Percentiles rank a stretch among this genome's conserved stretches.
phyloP scores from a whole-genome alignment of 1,140 invertebrate genomes.

The Pentalonia nigronervosa region DNA sequence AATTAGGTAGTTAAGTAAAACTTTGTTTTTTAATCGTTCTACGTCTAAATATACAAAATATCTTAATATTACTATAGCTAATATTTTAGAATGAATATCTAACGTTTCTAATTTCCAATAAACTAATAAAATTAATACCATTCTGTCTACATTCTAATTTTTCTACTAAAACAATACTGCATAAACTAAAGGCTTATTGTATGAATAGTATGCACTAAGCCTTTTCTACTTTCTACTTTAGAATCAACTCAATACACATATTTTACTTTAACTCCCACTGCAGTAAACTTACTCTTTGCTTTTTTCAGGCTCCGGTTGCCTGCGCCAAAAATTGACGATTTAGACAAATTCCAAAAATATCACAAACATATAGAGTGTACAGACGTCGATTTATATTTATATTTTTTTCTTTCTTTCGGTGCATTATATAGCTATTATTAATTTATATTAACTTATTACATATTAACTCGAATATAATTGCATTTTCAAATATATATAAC shows the following conservation, averaged over 20 bases:
- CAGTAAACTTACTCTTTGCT: constrained; percentile 61
- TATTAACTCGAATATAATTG: not conserved
- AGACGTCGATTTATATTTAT: not conserved
- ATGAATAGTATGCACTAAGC: constrained; percentile 49
- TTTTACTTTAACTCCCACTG: constrained; percentile 46
- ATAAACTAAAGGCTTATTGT: constrained; percentile 51
- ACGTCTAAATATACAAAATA: constrained; percentile 49
- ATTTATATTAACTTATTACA: too few relatives aligned
- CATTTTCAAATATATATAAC: not conserved
- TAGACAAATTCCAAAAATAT: constrained; percentile 48
- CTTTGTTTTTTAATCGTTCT: not conserved
- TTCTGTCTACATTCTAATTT: constrained; percentile 9
- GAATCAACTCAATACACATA: constrained; percentile 27
- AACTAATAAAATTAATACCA: constrained; percentile 2
- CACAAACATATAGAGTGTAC: constrained; percentile 53
- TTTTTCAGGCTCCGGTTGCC: constrained; percentile 61
- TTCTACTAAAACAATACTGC: constrained; percentile 38
- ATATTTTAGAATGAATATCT: constrained; percentile 1
- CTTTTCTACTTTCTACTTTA: constrained; percentile 54
- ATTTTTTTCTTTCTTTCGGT: not conserved
- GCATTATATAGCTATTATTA: not conserved
- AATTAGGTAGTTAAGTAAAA: constrained; percentile 22
- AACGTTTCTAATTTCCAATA: not conserved
- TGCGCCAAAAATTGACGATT: constrained; percentile 59
- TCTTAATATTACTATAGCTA: constrained; percentile 21